Percentiles rank a stretch among this genome's conserved stretches.
These are phyloP conservation scores for Oegoconia quadripuncta DNA, from an alignment of 2,888 invertebrate species.

Conservation along the genomic window DNA sequence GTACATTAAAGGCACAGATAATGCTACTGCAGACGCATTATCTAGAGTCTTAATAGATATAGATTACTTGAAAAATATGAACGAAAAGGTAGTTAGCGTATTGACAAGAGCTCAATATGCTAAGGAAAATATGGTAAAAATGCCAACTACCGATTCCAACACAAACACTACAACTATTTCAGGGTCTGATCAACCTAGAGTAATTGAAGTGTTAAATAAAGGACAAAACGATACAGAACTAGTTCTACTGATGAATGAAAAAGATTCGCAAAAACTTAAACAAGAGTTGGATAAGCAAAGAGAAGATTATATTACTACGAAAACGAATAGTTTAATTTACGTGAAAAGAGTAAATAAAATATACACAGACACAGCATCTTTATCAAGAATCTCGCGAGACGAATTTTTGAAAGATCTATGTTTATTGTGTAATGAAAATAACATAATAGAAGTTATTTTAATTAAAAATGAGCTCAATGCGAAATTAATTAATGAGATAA, in stretches of 20 bases:
- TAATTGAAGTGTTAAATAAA: conserved; percentile 3
- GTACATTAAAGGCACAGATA: conserved; percentile 16
- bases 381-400: too few relatives aligned
- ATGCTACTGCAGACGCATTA: conserved; percentile 17
- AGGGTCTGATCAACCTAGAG: conserved; percentile 2
- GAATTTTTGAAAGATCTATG: background rate
- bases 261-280: background rate
- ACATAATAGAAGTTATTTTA: background rate
- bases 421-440: background rate
- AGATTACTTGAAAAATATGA: conserved; percentile 17
- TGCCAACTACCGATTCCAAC: background rate
- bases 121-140: background rate
- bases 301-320: too few relatives aligned
- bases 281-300: too few relatives aligned
- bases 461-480: background rate
- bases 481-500: background rate
- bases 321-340: too few relatives aligned
- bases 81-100: conserved; percentile 11
- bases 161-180: too few relatives aligned
- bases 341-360: too few relatives aligned
- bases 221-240: too few relatives aligned
- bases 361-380: too few relatives aligned
- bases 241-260: background rate
- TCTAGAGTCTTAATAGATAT: conserved; percentile 14
- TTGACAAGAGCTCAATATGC: conserved; percentile 16